Base-by-base conservation (phyloP, 2,797 vertebrate species). In the Cichlasoma orientale region DNA sequence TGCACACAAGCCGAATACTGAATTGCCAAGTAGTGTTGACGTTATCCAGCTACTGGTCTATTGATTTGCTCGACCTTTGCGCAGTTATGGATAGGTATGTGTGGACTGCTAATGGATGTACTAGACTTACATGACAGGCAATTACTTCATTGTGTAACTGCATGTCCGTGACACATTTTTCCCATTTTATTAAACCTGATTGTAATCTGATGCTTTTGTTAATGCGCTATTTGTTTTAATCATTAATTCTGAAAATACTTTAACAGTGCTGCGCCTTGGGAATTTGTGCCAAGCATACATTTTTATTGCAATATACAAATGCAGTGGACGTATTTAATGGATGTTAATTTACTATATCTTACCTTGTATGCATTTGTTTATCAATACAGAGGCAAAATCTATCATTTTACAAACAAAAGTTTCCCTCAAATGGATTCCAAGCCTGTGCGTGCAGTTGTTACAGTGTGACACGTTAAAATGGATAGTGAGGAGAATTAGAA, bases 21-120 rank as follows among this genome's bases (percentile, higher is more conserved):
- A 93, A 78, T 82, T 33, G 58, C 73, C 52, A 23, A 75, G 63
- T 50, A 23, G 80, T 84, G 88, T 91, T 88, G 86, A 84, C 77
- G 72, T 80, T 75, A 79, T 85, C 79, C 83, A 76, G 74, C 86
- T 75, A 78, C 90, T 2, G 76, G 80, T 79, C 13, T 85, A 93
- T 91, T 82, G 88, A 94, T 94, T 75, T 68, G 56, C 77, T 44
- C 86, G 91, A 91, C 92, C 92, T 94, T 95, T 93, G 84, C 86
- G 29, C 78, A 72, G 77, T 75, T 82, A 77, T 86, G 59, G 78
- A 83, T 61, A 47, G 63, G 66, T 77, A 44, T 78, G 86, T 56
- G 25, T 63, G 1, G 90, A 91, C 89, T 93, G 78, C 81, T 87
- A 92, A 93, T 92, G 82, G 66, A 56, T 73, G 77, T 75, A 23